Percentiles rank a stretch among this genome's conserved stretches.
These are phyloP conservation scores for Reticulitermes lucifugus DNA, from an alignment of 2,888 invertebrate species.

Conservation along the genomic window DNA sequence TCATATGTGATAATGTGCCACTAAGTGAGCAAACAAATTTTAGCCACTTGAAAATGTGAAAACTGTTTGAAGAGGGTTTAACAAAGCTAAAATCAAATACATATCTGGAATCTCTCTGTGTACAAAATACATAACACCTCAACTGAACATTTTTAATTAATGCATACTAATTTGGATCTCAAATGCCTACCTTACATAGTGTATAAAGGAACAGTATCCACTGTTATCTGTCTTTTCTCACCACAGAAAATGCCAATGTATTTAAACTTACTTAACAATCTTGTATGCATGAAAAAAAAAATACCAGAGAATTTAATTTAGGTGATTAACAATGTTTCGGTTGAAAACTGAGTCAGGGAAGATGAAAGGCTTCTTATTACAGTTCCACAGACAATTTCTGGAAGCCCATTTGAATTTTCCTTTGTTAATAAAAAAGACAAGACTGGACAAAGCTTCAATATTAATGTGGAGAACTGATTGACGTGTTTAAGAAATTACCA, in stretches of 20 bases:
- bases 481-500: neutral
- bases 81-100: neutral
- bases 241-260: neutral
- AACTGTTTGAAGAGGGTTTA: neutral
- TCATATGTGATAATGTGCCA: no score
- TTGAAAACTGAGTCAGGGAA: neutral
- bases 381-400: conserved; percentile 45
- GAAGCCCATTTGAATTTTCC: conserved; percentile 43
- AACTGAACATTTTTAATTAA: neutral
- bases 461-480: neutral
- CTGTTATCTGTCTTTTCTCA: neutral
- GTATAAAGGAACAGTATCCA: neutral
- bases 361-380: conserved; percentile 23
- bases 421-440: conserved; percentile 1
- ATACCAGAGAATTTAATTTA: conserved; percentile 5
- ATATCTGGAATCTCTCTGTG: neutral
- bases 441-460: conserved; percentile 17
- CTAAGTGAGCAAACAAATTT: no score
- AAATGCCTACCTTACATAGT: neutral
- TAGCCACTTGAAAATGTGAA: no score
- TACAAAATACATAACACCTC: neutral
- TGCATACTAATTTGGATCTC: neutral
- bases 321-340: neutral
- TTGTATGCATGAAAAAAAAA: neutral
- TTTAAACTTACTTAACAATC: conserved; percentile 9